A percentile compares a stretch with the other conserved stretches of the same genome.
phyloP scores from a whole-genome alignment of 1,140 invertebrate species.

The Tetramorium alpestre region DNA sequence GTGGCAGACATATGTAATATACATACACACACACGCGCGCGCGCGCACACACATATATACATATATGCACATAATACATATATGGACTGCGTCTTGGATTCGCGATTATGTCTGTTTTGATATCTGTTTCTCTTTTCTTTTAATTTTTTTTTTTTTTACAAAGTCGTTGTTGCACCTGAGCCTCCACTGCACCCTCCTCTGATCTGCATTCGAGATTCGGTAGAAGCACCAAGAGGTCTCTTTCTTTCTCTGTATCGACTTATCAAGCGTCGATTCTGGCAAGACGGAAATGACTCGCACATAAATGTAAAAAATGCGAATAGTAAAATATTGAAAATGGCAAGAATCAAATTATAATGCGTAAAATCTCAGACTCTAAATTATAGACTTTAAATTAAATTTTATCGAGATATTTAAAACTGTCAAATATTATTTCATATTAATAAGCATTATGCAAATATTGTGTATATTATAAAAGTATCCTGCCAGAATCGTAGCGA shows the following conservation, averaged over 20 bases:
- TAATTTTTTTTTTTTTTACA: conserved; percentile 42
- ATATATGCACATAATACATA: conserved; percentile 35
- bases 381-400: background rate
- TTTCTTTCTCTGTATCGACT: conserved; percentile 66
- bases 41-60: background rate
- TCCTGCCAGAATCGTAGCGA: conserved; percentile 62
- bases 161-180: conserved; percentile 67
- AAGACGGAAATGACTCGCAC: background rate
- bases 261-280: conserved; percentile 55
- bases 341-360: background rate
- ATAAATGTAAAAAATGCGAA: background rate
- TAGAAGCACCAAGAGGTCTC: conserved; percentile 76
- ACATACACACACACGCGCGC: background rate
- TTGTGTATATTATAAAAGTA: background rate
- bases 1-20: conserved; percentile 27
- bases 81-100: conserved; percentile 67
- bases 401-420: background rate
- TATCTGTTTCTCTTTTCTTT: conserved; percentile 39
- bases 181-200: conserved; percentile 77
- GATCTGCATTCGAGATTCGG: conserved; percentile 75
- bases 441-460: background rate
- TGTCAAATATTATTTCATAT: background rate
- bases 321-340: background rate
- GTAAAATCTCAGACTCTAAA: background rate
- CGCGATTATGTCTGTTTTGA: conserved; percentile 56